Base-by-base conservation (phyloP, 53 echinoderm and acorn worm species). In the Patiria pectinifera region DNA sequence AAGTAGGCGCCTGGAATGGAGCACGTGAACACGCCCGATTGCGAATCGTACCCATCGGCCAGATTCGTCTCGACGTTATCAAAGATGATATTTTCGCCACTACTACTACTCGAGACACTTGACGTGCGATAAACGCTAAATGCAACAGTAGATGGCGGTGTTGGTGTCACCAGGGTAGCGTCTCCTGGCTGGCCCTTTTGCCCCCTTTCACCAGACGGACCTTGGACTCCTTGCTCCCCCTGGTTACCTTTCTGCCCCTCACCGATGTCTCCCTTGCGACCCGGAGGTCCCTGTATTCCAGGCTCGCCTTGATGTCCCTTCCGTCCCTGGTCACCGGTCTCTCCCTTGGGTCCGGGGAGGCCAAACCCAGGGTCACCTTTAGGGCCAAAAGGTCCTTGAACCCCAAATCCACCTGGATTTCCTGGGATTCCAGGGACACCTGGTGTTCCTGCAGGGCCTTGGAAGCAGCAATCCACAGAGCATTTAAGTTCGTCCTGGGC, bases 261-360 rank as follows among this genome's bases (percentile, higher is more conserved):
- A 44, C 88, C 88, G 6, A n/a, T 75, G 2, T 87, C 77, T 53
- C 88, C 88, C 44, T 87, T 87, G 10, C 18, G 70, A 35, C 86
- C 86, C 2, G 47, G 15, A 24, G 19, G 10, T 45, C 80, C 80
- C 19, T 47, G 45, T 2, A 13, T 14, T 18, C 80, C 80, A 6
- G 80, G 15, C 43, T 46, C 15, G 45, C 80, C 48, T 12, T 11
- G 10, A 14, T 11, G 2, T 3, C 80, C 80, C 12, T 80, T 47
- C 11, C 44, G 21, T 13, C 80, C 80, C 11, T 43, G 49, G 11
- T 1, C 21, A 4, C 76, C 76, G 11, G 76, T 14, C 14, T 66
- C 66, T 16, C 66, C 66, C 10, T 66, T 66, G 6, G 21, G 22
- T 26, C 76, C 25, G 3, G 21, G 1, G 25, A 53, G 53, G 53